A percentile compares a stretch with the other conserved stretches of the same genome.
These are phyloP conservation scores for Melikaiella ostensackeni DNA, from an alignment of 2,888 invertebrate species.

Conservation along the genomic window DNA sequence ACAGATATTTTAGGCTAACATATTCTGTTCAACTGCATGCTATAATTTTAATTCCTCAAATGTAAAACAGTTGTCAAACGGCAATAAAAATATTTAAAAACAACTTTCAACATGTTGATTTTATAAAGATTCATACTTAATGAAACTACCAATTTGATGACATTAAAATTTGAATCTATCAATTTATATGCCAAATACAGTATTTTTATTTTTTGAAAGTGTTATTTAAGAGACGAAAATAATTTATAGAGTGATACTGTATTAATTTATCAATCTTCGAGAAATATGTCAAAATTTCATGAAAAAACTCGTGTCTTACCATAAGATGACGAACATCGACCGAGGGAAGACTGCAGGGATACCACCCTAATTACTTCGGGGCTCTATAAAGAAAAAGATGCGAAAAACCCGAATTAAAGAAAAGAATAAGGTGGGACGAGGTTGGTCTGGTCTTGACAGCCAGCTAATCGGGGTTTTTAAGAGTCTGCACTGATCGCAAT, in stretches of 20 bases:
- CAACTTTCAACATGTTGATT: too few relatives aligned
- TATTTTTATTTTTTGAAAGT: too few relatives aligned
- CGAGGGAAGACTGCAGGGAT: conserved; percentile 72
- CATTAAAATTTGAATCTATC: too few relatives aligned
- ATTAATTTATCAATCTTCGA: not conserved
- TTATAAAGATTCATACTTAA: too few relatives aligned
- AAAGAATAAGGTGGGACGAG: conserved; percentile 75
- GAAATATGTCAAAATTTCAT: not conserved
- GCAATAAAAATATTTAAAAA: too few relatives aligned
- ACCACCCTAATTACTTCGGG: conserved; percentile 76
- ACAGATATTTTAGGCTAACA: not conserved
- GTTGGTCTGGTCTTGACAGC: conserved; percentile 77
- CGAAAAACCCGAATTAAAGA: conserved; percentile 74
- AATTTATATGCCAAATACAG: too few relatives aligned
- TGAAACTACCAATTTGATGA: too few relatives aligned
- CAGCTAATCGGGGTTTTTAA: conserved; percentile 78
- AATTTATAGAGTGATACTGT: too few relatives aligned
- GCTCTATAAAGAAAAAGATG: conserved; percentile 68
- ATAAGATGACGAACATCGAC: not conserved
- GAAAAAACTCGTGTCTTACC: not conserved
- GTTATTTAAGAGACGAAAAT: too few relatives aligned
- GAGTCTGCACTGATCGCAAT: conserved; percentile 77
- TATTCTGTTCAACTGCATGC: too few relatives aligned
- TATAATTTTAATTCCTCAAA: too few relatives aligned
- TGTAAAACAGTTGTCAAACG: too few relatives aligned